Evolutionary conservation across 2,797 vertebrate genomes (phyloP).

Genomic region (Chloroceryle inda): DNA sequence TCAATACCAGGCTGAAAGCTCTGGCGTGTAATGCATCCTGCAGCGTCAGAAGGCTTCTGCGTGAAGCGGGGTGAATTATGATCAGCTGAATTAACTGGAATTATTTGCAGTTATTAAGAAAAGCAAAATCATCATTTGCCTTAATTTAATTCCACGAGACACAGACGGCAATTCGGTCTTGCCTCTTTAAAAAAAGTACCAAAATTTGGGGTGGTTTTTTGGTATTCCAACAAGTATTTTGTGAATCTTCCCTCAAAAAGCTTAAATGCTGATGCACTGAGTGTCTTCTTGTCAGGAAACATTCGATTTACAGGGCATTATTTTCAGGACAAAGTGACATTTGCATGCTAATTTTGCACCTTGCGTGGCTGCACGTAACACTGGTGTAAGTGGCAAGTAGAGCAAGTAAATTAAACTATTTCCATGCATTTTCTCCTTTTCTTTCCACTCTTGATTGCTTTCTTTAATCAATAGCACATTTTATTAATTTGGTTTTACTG

Average conservation of each 20-base stretch:
- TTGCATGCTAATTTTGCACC: background rate
- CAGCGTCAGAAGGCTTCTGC: background rate
- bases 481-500: background rate
- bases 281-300: background rate
- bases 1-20: constrained; percentile 39
- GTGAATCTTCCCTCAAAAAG: background rate
- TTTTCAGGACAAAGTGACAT: background rate
- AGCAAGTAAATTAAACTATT: background rate
- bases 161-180: background rate
- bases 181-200: background rate
- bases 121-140: background rate
- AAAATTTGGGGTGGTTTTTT: background rate
- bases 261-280: background rate
- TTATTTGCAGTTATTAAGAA: constrained; percentile 17
- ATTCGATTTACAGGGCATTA: background rate
- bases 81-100: background rate
- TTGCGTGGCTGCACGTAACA: background rate
- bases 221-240: background rate
- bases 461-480: background rate
- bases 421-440: background rate
- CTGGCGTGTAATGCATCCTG: constrained; percentile 6
- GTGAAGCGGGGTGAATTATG: background rate
- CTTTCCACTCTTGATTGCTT: background rate
- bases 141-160: background rate
- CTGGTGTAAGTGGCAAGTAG: background rate